Conservation (phyloP, 2,797 vertebrate species). For the Centropyge bicolor region DNA sequence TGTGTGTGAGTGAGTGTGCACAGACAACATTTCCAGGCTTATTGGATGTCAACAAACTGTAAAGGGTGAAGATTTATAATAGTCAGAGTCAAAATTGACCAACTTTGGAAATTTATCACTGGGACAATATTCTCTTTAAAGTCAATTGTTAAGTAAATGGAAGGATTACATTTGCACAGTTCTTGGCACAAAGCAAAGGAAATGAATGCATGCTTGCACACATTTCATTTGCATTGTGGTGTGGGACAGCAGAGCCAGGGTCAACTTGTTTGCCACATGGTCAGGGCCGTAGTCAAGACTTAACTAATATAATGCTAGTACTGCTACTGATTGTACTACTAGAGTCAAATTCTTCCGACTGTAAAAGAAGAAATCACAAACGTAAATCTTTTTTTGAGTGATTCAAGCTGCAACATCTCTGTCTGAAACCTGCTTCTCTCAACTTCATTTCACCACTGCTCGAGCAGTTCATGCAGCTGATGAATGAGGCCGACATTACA, state of each 20-base stretch:
- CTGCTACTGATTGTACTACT: neutral
- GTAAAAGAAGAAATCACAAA: neutral
- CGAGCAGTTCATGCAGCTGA: slow-evolving; percentile 12
- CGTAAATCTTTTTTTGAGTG: neutral
- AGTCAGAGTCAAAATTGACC: neutral
- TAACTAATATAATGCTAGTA: no score
- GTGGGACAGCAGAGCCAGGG: neutral
- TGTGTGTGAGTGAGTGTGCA: no score
- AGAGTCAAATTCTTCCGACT: no score
- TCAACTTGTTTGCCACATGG: no score
- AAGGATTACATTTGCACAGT: neutral
- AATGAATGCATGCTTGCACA: neutral
- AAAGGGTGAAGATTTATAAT: neutral
- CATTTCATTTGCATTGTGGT: neutral
- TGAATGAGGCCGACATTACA: slow-evolving; percentile 22
- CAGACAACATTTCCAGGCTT: no score
- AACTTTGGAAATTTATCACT: neutral
- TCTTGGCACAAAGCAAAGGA: neutral
- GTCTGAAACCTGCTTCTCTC: neutral
- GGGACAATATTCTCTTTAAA: neutral
- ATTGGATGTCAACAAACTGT: neutral
- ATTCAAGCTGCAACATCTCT: neutral
- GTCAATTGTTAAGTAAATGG: neutral
- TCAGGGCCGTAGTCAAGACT: neutral
- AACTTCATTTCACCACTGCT: neutral